Base-by-base conservation (phyloP, 2,888 invertebrate genomes). In the Habroteleia sp. region DNA sequence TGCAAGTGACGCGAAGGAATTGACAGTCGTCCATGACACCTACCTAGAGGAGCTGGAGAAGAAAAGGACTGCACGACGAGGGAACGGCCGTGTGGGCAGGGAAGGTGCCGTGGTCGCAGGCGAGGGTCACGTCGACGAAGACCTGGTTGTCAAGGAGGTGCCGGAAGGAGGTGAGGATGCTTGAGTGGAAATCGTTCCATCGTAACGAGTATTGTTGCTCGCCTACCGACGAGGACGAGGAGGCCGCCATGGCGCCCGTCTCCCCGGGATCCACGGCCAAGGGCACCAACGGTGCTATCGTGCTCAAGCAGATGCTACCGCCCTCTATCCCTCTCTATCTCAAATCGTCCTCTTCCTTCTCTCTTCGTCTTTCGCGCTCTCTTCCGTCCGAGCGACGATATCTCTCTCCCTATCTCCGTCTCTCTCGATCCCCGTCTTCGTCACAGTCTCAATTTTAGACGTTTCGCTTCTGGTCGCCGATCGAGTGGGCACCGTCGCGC, bases 121-220 rank as follows among this genome's bases (percentile, higher is more conserved):
- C 97, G 82, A 97, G 91, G 65, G 97, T 97, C 84, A 96, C 96
- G 89, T 97, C 97, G 72, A 96, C 96, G 89, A 97, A 96, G 90
- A 96, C 96, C 90, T 96, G 96, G 89, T 95, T 95, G 88, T 96
- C 96, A 75, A 95, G 91, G 84, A 97, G 91, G 88, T 96, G 94
- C 81, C 96, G 93, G 91, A 97, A 97, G 80, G 96, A 96, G 80
- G 94, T 95, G 83, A 96, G 92, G 90, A 97, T 96, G 85, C 95
- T 96, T 80, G 95, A 93, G 89, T 96, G 96, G 91, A 96, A 97
- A 90, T 97, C 96, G 89, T 97, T 97, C 97, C 97, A 97, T 86
- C 96, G 93, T 89, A 97, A 92, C 89, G 96, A 95, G 90, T 96
- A 97, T 90, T 96, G 96, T 91, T 96, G 96, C 91, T 94, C 94